A percentile compares a stretch with the other conserved stretches of the same genome.
phyloP scores from a whole-genome alignment of 2,797 vertebrate genomes.

The Parambassis ranga region DNA sequence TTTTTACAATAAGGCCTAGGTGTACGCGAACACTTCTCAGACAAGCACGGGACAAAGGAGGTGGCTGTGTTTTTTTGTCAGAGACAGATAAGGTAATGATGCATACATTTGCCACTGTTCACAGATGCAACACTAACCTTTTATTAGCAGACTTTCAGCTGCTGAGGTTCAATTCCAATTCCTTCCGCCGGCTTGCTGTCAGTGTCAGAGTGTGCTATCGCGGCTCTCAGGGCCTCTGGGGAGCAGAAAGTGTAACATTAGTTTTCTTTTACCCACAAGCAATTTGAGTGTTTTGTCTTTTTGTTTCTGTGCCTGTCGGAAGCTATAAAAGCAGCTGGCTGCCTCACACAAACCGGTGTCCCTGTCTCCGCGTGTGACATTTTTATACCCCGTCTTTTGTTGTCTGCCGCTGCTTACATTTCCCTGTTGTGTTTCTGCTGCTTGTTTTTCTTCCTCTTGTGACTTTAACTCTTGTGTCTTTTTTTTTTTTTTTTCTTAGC shows the following conservation, averaged over 20 bases:
- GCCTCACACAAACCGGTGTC: constrained; percentile 36
- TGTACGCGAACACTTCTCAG: not conserved
- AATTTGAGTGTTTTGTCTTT: constrained; percentile 53
- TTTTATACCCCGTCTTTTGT: constrained; percentile 52
- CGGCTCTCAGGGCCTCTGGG: constrained; percentile 5
- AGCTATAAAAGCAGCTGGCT: constrained; percentile 12
- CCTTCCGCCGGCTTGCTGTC: constrained; percentile 18
- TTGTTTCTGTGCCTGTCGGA: constrained; percentile 33
- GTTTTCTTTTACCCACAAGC: constrained; percentile 54
- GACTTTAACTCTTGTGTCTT: constrained; percentile 22
- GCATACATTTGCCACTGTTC: constrained; percentile 8
- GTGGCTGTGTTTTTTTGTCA: constrained; percentile 12
- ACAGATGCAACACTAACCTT: constrained; percentile 3
- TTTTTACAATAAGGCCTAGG: not conserved
- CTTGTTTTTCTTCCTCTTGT: constrained; percentile 22
- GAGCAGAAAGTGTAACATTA: constrained; percentile 48
- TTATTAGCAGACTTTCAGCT: constrained; percentile 38
- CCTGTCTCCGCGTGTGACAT: constrained; percentile 43
- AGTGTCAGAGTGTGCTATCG: not conserved
- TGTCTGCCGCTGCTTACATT: constrained; percentile 18
- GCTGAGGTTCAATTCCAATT: constrained; percentile 9
- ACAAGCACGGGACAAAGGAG: not conserved
- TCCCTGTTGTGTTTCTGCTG: constrained; percentile 15
- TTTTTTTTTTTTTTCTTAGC: constrained; percentile 12
- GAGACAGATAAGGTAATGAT: constrained; percentile 13